phyloP scores from a whole-genome alignment of 2,888 invertebrate species.

The Harmothoe impar region DNA sequence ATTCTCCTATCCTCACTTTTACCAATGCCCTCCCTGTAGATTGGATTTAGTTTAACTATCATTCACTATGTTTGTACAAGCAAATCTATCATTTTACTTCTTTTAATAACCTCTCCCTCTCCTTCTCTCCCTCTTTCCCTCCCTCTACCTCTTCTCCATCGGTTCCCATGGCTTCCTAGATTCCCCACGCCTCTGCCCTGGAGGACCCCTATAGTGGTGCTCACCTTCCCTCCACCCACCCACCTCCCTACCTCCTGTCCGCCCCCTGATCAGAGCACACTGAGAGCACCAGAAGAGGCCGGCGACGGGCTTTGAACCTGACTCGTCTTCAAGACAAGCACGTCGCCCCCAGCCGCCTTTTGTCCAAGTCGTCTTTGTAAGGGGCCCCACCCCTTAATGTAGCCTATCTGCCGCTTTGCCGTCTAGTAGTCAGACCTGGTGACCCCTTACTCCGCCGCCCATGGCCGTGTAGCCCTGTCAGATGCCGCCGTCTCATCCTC shows the following conservation, averaged over 20 bases:
- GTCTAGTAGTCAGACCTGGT: neutral
- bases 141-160: neutral
- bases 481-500: neutral
- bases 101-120: neutral
- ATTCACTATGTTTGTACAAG: too few species aligned
- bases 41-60: too few species aligned
- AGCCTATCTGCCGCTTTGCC: neutral
- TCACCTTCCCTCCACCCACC: neutral
- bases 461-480: neutral
- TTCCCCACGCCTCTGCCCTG: neutral
- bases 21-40: neutral
- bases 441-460: slow-evolving; percentile 6
- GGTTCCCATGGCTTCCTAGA: too few species aligned
- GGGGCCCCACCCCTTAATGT: neutral
- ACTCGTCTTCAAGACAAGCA: slow-evolving; percentile 30
- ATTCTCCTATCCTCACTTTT: neutral
- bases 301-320: slow-evolving; percentile 43
- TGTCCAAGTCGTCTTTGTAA: slow-evolving; percentile 38
- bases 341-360: neutral
- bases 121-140: neutral
- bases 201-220: neutral
- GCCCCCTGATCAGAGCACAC: neutral
- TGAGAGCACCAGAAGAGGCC: neutral
- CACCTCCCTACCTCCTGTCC: neutral
- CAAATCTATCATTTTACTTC: too few species aligned